Conservation (phyloP, 2,113 vertebrate genomes). For the Crotalus tigris region DNA sequence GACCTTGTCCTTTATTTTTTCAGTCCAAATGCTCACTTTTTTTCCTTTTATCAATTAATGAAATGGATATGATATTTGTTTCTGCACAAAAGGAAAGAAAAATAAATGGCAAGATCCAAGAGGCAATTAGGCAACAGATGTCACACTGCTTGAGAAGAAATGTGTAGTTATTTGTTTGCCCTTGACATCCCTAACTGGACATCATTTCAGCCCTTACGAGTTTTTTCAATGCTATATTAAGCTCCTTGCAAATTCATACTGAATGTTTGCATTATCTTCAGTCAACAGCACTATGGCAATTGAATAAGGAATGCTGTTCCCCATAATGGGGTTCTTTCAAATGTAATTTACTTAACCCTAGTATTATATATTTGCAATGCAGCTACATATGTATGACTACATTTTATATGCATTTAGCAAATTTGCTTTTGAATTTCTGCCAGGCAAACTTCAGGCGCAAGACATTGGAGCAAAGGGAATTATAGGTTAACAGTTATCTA, state of each 20-base stretch:
- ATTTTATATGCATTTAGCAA: slow-evolving; percentile 4
- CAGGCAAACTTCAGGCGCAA: background rate
- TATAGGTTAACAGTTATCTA: background rate
- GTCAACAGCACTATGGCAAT: background rate
- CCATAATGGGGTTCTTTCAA: slow-evolving; percentile 20
- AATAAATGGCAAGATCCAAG: background rate
- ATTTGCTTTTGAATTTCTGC: slow-evolving; percentile 11
- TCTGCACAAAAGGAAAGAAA: background rate
- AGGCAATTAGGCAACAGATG: background rate
- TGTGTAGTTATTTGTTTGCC: background rate
- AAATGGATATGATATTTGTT: background rate
- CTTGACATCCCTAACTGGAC: background rate
- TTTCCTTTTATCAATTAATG: background rate
- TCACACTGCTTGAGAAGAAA: background rate
- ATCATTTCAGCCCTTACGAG: slow-evolving; percentile 16
- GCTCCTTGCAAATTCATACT: background rate
- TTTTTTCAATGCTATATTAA: slow-evolving; percentile 5
- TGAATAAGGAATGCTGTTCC: background rate
- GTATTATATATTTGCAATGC: background rate
- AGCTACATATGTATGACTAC: background rate
- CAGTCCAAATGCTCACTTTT: background rate
- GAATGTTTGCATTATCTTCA: background rate
- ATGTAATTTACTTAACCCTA: slow-evolving; percentile 17
- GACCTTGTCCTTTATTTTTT: background rate
- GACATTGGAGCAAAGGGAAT: background rate